Conservation (phyloP, 2,888 invertebrate genomes). For the Busseola fusca region DNA sequence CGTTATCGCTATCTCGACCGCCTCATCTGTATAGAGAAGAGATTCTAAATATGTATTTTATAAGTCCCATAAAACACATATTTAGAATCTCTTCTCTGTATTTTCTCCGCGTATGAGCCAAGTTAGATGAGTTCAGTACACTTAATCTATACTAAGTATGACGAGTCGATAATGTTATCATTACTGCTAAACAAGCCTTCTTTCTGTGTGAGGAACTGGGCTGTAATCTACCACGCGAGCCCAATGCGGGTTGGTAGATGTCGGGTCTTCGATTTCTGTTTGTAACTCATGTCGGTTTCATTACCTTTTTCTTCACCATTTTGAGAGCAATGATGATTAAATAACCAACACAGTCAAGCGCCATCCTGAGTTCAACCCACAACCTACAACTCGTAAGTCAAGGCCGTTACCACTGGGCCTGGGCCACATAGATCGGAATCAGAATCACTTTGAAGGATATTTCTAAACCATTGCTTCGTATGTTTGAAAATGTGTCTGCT, state of each 20-base stretch:
- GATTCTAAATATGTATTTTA: no score
- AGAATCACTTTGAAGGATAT: neutral
- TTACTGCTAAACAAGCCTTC: neutral
- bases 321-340: neutral
- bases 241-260: neutral
- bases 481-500: neutral
- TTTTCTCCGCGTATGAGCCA: no score
- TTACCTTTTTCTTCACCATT: neutral
- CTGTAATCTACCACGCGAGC: neutral
- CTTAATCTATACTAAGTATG: slow-evolving; percentile 6
- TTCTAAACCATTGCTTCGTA: neutral
- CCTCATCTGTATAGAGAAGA: no score
- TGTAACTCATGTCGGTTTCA: neutral
- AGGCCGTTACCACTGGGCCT: neutral
- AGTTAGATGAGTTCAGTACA: slow-evolving; percentile 9
- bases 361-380: neutral
- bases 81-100: no score
- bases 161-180: neutral
- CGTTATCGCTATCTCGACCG: slow-evolving; percentile 62
- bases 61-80: no score
- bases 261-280: neutral
- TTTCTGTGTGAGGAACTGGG: neutral
- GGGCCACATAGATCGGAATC: neutral
- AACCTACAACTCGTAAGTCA: neutral
- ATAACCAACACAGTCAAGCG: neutral